Base-by-base conservation (phyloP, 35 echinoderm and acorn worm species). In the Ophiothrix spiculata region DNA sequence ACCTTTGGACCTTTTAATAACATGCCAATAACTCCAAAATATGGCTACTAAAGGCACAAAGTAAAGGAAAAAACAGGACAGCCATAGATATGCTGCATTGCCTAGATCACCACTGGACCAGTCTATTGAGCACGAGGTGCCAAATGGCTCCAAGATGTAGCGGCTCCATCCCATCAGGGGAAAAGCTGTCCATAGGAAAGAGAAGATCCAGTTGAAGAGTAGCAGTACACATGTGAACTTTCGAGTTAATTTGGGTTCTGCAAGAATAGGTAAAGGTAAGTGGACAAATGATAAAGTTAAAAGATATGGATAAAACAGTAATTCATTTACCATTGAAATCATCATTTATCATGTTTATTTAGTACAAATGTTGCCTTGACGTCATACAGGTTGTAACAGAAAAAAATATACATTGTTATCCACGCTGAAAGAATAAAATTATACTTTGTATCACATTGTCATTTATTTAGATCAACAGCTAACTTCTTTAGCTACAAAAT, bases 61-160 rank as follows among this genome's bases (percentile, higher is more conserved):
- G 60, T 14, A 69, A 28, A 69, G 25, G 2, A 69, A 25, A 12
- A 69, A 1, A 69, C 60, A 69, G 6, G 60, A 69, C 8, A 25
- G 2, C 23, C 4, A 4, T n/a, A 25, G 60, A 28, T 69, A 69
- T 25, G 31, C 31, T 15, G 60, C 23, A 69, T 69, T 69, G 8
- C 60, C 60, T 4, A 69, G 2, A 25, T 69, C 60, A 15, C 25
- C 31, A 25, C 60, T 25, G 23, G 60, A 69, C 88, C 88, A 90
- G 40, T 90, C 82, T 38, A 90, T 83, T 3, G 80, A 84, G 39
- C 88, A 90, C 4, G 88, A 90, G 34, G 88, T 90, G 4, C 88
- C 88, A 64, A 90, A 90, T 23, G 81, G 88, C 40, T 90, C 88
- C 14, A 38, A 84, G 4, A 74, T 63, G 81, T 90, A 90, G 14